Evolutionary conservation across 2,113 vertebrate species (phyloP).

Genomic region (Pseudonaja textilis): DNA sequence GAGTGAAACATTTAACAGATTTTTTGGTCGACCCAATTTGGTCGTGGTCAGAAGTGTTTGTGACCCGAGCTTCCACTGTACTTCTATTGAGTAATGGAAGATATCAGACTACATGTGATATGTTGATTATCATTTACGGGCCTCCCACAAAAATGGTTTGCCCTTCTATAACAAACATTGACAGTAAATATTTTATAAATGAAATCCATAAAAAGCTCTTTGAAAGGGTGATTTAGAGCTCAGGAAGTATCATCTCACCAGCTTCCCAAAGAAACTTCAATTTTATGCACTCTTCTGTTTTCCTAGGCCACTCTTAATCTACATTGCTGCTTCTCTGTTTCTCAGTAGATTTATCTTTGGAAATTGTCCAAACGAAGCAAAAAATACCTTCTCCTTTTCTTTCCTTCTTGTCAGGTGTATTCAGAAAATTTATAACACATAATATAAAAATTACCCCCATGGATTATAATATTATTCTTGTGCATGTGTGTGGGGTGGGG

Average conservation of each 20-base stretch:
- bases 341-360: slow-evolving; percentile 45
- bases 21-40: no score
- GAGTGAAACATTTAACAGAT: no score
- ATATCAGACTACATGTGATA: background rate
- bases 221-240: slow-evolving; percentile 73
- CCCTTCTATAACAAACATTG: slow-evolving; percentile 67
- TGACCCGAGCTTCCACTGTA: background rate
- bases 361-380: background rate
- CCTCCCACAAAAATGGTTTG: slow-evolving; percentile 66
- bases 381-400: background rate
- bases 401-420: slow-evolving; percentile 14
- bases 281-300: slow-evolving; percentile 56
- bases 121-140: slow-evolving; percentile 62
- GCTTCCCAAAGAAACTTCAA: slow-evolving; percentile 37
- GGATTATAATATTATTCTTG: slow-evolving; percentile 17
- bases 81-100: background rate
- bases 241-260: slow-evolving; percentile 76
- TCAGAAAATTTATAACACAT: slow-evolving; percentile 40
- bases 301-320: slow-evolving; percentile 62
- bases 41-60: no score
- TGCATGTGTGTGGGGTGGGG: background rate
- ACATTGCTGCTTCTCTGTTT: slow-evolving; percentile 56
- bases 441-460: slow-evolving; percentile 42
- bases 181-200: slow-evolving; percentile 69
- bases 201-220: slow-evolving; percentile 58